These are phyloP conservation scores for Ctena decussata DNA, from an alignment of 2,888 invertebrate species.

Conservation along the genomic window DNA sequence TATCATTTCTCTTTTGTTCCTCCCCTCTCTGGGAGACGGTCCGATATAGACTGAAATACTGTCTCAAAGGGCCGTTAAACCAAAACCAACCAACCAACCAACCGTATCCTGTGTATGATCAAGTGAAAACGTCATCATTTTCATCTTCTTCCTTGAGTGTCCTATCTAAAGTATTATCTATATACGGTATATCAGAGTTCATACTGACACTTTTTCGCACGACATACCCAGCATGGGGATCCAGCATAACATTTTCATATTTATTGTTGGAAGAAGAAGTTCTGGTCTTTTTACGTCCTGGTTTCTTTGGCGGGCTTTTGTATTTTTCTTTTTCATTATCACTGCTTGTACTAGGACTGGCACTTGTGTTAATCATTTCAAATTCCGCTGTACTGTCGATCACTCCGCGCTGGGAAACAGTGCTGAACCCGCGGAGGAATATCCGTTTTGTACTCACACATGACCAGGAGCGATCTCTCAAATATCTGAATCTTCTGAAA, in stretches of 20 bases:
- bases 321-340: neutral
- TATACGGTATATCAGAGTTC: slow-evolving; percentile 60
- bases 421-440: slow-evolving; percentile 59
- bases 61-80: too few species aligned
- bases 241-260: slow-evolving; percentile 63
- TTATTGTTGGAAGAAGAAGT: slow-evolving; percentile 45
- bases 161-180: slow-evolving; percentile 50
- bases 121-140: slow-evolving; percentile 53
- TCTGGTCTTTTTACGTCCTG: slow-evolving; percentile 44
- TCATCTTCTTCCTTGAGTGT: slow-evolving; percentile 31
- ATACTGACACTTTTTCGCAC: slow-evolving; percentile 58
- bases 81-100: too few species aligned
- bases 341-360: slow-evolving; percentile 44
- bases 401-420: slow-evolving; percentile 51
- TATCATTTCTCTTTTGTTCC: too few species aligned
- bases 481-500: slow-evolving; percentile 2
- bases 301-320: slow-evolving; percentile 50
- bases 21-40: too few species aligned
- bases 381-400: slow-evolving; percentile 64
- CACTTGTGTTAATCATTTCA: slow-evolving; percentile 54
- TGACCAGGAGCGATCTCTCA: slow-evolving; percentile 9
- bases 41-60: too few species aligned
- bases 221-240: slow-evolving; percentile 39
- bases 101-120: neutral
- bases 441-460: slow-evolving; percentile 33